Base-by-base conservation (phyloP, 1,140 invertebrate genomes). In the Drosophila nannoptera region DNA sequence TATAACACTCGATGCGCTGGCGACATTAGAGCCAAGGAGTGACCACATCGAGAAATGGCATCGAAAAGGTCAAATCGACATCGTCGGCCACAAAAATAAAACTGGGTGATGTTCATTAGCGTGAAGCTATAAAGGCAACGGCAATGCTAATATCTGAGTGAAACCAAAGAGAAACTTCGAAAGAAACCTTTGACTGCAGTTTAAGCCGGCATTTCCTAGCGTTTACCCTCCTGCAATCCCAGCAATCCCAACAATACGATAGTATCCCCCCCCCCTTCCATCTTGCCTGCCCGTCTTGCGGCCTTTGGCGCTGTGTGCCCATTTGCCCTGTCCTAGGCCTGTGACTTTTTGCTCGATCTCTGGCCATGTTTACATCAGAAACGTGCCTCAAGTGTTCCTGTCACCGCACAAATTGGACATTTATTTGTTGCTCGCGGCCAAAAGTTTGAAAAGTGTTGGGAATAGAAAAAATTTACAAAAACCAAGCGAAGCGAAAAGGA, bases 41-140 rank as follows among this genome's bases (percentile, higher is more conserved):
- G 80, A 83, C 80, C 80, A 83, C 78, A 67, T 46, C 61, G 69
- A 66, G 78, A 70, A 81, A 77, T 74, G 68, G 75, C 80, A 68
- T 14, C 29, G 12, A 68, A 73, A 73, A 73, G 70, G 65, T 59
- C 73, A 63, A 72, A 65, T 56, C 52, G 50, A 22, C 33, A 55
- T 43, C 55, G 22, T 22, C 22, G 62, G 40, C 73, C 65, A 71
- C 54, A 60, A 70, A 66, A 67, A 66, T 64, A 64, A 77, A 81
- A 84, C 81, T 84, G 81, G 80, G 83, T 80, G 81, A 84, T 77
- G 81, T 84, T 86, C 81, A 84, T 84, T 84, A 84, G 80, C 81
- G 77, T 86, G 81, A 86, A 86, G 76, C 78, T 83, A 78, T 70
- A 70, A 78, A 75, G 64, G 50, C 36, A 48, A 54, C 33, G 45